Evolutionary conservation across 35 echinoderm and acorn worm genomes (phyloP).

Genomic region (Ptychodera flava): DNA sequence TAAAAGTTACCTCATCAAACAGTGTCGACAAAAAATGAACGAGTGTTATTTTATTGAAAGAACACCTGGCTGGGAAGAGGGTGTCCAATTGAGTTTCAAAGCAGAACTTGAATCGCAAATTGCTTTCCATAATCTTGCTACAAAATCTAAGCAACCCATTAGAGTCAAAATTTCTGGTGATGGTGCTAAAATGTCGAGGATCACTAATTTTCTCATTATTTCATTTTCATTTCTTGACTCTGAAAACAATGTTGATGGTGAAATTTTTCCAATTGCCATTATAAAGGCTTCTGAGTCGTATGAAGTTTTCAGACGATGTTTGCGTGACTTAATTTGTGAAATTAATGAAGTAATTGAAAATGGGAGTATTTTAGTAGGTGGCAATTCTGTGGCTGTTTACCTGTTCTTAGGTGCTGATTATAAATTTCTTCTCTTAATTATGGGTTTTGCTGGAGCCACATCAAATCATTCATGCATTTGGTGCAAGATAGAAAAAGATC

Average conservation of each 20-base stretch:
- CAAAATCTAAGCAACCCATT: not conserved
- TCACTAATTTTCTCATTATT: not conserved
- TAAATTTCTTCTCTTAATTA: not conserved
- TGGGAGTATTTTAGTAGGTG: not conserved
- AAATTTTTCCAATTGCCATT: not conserved
- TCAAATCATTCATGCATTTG: not conserved
- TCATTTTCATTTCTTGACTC: not conserved
- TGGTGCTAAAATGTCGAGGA: not conserved
- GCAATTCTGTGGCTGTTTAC: not conserved
- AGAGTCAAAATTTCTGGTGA: conserved; percentile 1
- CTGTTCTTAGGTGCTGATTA: not conserved
- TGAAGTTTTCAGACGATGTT: not conserved
- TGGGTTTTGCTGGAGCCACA: not conserved
- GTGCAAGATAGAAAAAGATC: not conserved
- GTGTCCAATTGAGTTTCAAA: not conserved
- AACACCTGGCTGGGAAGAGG: not conserved
- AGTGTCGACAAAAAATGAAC: not conserved
- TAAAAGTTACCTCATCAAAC: not conserved
- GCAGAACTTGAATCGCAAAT: not conserved
- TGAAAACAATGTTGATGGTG: not conserved
- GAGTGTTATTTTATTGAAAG: not conserved
- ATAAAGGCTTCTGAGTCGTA: not conserved
- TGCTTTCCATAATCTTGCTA: not conserved
- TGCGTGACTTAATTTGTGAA: not conserved
- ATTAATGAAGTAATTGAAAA: not conserved